Evolutionary conservation across 1,140 invertebrate genomes (phyloP), one percentile per base, ranked within the genome.

Genomic region (Ips typographus): DNA sequence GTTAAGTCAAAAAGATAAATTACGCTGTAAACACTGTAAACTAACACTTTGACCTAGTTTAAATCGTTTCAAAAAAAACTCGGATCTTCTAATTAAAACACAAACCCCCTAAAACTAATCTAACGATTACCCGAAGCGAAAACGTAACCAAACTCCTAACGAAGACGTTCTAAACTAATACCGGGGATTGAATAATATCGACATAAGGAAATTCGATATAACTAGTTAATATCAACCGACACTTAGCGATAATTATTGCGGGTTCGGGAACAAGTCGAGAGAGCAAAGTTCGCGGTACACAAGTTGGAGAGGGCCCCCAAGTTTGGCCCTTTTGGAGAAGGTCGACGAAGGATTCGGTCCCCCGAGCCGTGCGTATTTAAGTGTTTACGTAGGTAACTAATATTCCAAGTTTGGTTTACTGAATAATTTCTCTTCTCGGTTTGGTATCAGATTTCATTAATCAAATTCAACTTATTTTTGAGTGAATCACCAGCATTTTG

Each of bases 231-330:
- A 65, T 65, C 51, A 65, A 55, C 62, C 62, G 62, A 47, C 62
- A 65, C 62, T 65, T 65, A 65, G 2, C 39, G 62, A 65, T 65
- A 65, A 65, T 65, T 65, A 65, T 65, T 65, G 62, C 62, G 62
- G 53, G 53, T 53, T 65, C 44, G 22, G 62, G 39, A 49, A 44
- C 59, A 60, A 55, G 55, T 38, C 55, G 37, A 49, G 53, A 22
- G 22, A 56, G 51, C 49, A 65, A 65, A 65, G 62, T 65, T 65
- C 53, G 51, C 38, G 49, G 53, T 6, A 47, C 22, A 22, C 40
- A 65, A 65, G 62, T 65, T 65, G 8, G 40, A 22, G 8, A 22
- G 22, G 22, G 22, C 22, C 22, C 51, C 39, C 38, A 65, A 65
- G 49, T 65, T 65, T 53, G 39, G 62, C 62, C 51, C 36, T 56